phyloP scores from a whole-genome alignment of 1,140 invertebrate species.

The Nixonia krombeini region DNA sequence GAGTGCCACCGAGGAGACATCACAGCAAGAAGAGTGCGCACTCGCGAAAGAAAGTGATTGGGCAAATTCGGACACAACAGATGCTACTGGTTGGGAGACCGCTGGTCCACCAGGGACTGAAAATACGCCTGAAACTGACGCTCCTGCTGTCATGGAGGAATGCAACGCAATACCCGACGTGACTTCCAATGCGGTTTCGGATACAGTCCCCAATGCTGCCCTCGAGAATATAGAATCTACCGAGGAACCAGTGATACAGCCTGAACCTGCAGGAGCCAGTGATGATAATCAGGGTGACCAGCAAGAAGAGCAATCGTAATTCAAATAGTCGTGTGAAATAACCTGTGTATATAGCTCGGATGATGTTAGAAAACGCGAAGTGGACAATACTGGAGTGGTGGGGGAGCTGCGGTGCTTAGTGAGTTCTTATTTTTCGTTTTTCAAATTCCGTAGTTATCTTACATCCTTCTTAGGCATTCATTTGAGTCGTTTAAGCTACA shows the following conservation, averaged over 20 bases:
- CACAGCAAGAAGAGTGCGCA: not conserved
- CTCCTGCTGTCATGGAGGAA: too few relatives aligned
- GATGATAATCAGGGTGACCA: not conserved
- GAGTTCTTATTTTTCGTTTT: constrained; percentile 34
- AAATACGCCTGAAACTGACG: too few relatives aligned
- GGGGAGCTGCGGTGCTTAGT: constrained; percentile 54
- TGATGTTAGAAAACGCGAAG: constrained; percentile 33
- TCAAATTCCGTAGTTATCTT: constrained; percentile 9
- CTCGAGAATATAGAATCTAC: too few relatives aligned
- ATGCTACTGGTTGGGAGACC: not conserved
- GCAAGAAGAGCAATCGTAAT: constrained; percentile 15
- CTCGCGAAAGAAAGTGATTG: not conserved
- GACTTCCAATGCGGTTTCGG: too few relatives aligned
- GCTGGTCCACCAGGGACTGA: too few relatives aligned
- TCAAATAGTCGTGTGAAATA: constrained; percentile 49
- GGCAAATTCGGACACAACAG: not conserved
- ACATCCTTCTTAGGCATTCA: constrained; percentile 24
- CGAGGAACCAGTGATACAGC: not conserved
- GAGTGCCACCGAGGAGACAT: not conserved
- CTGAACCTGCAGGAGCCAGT: not conserved
- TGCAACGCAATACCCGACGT: too few relatives aligned
- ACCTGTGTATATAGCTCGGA: constrained; percentile 56
- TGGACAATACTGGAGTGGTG: constrained; percentile 59
- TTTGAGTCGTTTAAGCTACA: constrained; percentile 43
- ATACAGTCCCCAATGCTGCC: too few relatives aligned